These are phyloP conservation scores for Corythornis cristatus DNA, from an alignment of 2,113 vertebrate species.

Conservation along the genomic window DNA sequence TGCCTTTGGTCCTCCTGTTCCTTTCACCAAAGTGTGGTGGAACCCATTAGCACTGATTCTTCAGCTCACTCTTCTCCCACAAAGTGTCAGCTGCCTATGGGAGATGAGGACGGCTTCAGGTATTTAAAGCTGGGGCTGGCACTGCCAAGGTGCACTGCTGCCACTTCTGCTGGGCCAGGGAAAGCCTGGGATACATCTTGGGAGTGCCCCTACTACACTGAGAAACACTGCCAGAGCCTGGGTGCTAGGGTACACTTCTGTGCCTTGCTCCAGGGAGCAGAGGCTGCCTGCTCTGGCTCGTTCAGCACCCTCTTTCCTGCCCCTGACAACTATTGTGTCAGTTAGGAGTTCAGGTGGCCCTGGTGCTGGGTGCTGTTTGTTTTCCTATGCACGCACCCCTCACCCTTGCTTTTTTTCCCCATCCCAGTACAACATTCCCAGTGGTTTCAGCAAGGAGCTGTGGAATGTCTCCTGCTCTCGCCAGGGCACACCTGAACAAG, in stretches of 20 bases:
- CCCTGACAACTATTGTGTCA: neutral
- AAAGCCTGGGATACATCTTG: neutral
- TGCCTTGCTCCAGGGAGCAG: neutral
- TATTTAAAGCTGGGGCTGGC: neutral
- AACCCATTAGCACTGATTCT: rapidly evolving
- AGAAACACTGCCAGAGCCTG: rapidly evolving
- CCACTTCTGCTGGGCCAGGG: neutral
- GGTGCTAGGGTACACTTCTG: neutral
- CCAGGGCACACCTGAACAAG: constrained; percentile 49
- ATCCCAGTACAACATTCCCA: constrained; percentile 46
- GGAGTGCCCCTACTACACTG: rapidly evolving
- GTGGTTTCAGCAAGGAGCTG: constrained; percentile 47
- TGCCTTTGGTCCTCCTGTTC: neutral
- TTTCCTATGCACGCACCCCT: neutral
- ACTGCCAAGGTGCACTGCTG: neutral
- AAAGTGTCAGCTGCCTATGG: rapidly evolving
- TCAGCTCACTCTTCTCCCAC: neutral
- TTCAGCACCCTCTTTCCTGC: neutral
- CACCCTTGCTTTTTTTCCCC: neutral
- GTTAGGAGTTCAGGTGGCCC: neutral
- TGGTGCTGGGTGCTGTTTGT: neutral
- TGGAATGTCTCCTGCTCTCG: constrained; percentile 59
- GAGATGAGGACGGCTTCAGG: neutral
- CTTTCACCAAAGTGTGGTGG: neutral
- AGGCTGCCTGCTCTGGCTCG: neutral